Percentiles rank a stretch among this genome's conserved stretches.
Evolutionary conservation across 1,140 invertebrate species (phyloP).

Genomic region (Melipona quadrifasciata): DNA sequence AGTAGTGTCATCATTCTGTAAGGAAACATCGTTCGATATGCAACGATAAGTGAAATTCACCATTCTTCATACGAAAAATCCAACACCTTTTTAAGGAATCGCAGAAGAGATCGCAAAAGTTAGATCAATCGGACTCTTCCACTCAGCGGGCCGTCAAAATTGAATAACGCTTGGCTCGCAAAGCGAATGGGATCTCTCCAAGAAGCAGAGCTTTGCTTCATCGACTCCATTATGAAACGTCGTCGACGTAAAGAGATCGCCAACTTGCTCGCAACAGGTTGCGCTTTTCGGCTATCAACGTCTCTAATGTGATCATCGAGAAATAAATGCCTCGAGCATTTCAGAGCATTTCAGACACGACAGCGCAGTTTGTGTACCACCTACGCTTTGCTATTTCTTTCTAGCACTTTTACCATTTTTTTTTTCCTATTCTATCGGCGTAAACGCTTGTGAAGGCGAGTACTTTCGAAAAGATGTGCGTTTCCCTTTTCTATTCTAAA

Average conservation of each 20-base stretch:
- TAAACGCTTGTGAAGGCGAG: too few species aligned
- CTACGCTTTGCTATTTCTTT: background rate
- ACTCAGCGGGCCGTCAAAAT: slow-evolving; percentile 45
- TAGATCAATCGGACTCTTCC: background rate
- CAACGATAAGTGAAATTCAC: background rate
- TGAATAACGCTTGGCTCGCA: slow-evolving; percentile 41
- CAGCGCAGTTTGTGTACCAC: background rate
- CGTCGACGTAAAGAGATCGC: slow-evolving; percentile 24
- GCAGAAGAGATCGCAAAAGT: background rate
- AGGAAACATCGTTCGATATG: background rate
- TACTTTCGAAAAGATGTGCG: too few species aligned
- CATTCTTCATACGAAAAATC: background rate
- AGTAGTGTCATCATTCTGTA: background rate
- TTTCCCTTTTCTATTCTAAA: too few species aligned
- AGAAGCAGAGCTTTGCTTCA: slow-evolving; percentile 21
- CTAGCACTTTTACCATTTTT: too few species aligned
- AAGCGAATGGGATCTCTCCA: slow-evolving; percentile 22
- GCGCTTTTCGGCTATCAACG: background rate
- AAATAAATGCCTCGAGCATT: background rate
- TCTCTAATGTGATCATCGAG: background rate
- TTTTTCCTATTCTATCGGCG: too few species aligned
- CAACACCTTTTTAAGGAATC: background rate
- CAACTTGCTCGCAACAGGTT: slow-evolving; percentile 45
- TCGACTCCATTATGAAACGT: slow-evolving; percentile 57
- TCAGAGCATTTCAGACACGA: rapidly evolving